phyloP scores from a whole-genome alignment of 2,888 invertebrate species.

The Epistrophe eligans region DNA sequence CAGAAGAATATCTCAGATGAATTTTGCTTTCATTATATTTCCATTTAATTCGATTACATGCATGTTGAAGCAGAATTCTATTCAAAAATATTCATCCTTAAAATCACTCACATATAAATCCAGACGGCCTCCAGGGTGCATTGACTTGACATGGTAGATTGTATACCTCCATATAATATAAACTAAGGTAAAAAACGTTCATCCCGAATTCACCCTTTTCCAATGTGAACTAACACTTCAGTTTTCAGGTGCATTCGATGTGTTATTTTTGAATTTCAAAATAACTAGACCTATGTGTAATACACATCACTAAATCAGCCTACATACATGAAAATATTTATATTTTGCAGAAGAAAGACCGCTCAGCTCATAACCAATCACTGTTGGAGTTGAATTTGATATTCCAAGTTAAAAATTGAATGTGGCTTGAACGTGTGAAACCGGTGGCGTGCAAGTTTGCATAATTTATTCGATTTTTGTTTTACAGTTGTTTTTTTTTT shows the following conservation, averaged over 20 bases:
- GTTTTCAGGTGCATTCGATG: constrained; percentile 32
- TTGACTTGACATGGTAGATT: constrained; percentile 44
- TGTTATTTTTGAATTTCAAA: constrained; percentile 27
- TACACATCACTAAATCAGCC: background rate
- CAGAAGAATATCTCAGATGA: constrained; percentile 3
- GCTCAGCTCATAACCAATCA: constrained; percentile 41
- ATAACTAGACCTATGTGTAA: background rate
- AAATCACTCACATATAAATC: constrained; percentile 37
- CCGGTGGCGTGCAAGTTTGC: constrained; percentile 55
- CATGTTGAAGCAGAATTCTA: constrained; percentile 63
- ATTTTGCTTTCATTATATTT: constrained; percentile 54
- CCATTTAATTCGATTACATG: constrained; percentile 70
- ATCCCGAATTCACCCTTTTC: background rate
- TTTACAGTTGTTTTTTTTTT: background rate
- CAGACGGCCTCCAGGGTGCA: constrained; percentile 47
- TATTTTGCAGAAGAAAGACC: background rate
- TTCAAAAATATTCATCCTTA: constrained; percentile 68
- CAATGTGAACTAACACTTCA: constrained; percentile 46
- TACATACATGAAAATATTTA: constrained; percentile 2
- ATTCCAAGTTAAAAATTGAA: constrained; percentile 55
- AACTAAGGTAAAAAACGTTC: background rate
- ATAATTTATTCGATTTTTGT: constrained; percentile 36
- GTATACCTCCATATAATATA: background rate
- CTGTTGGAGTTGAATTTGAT: constrained; percentile 5
- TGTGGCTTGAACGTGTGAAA: constrained; percentile 63